Percentiles rank a stretch among this genome's conserved stretches.
Evolutionary conservation across 2,888 invertebrate genomes (phyloP).

Genomic region (Pyrocoelia pectoralis): DNA sequence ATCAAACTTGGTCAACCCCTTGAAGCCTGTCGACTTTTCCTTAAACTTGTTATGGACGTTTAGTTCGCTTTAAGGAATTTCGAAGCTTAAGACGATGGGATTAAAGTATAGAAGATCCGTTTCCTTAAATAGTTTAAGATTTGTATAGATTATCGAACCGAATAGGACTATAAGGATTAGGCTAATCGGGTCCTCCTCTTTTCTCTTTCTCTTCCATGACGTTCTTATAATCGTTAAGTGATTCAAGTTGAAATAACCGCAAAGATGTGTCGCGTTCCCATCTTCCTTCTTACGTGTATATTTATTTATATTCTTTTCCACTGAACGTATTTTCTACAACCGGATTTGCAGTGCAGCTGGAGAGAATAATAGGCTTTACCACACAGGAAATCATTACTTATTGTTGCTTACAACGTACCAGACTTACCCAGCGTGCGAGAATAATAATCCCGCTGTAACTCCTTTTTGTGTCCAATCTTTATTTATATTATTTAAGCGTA

Average conservation of each 20-base stretch:
- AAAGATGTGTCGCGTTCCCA: constrained; percentile 22
- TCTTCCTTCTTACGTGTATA: constrained; percentile 18
- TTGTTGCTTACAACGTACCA: constrained; percentile 24
- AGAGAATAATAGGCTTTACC: constrained; percentile 35
- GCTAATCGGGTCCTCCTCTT: constrained; percentile 50
- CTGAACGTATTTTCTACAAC: constrained; percentile 17
- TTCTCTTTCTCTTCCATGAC: constrained; percentile 34
- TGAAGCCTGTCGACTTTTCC: constrained; percentile 22
- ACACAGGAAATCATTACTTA: constrained; percentile 39
- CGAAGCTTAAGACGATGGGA: constrained; percentile 22
- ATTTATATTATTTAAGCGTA: neutral
- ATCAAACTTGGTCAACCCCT: constrained; percentile 26
- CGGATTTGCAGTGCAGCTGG: constrained; percentile 29
- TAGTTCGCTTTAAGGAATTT: constrained; percentile 25
- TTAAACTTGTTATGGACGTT: constrained; percentile 12
- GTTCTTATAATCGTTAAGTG: constrained; percentile 43
- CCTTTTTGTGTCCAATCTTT: neutral
- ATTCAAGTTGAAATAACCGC: constrained; percentile 33
- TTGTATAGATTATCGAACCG: constrained; percentile 53
- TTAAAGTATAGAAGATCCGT: constrained; percentile 34
- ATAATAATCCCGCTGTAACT: neutral
- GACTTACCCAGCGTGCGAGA: constrained; percentile 19
- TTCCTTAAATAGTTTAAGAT: constrained; percentile 53
- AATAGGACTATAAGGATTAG: constrained; percentile 46
- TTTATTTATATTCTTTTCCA: constrained; percentile 20